phyloP scores from a whole-genome alignment of 2,888 invertebrate species.

The Serrognathus titanus region DNA sequence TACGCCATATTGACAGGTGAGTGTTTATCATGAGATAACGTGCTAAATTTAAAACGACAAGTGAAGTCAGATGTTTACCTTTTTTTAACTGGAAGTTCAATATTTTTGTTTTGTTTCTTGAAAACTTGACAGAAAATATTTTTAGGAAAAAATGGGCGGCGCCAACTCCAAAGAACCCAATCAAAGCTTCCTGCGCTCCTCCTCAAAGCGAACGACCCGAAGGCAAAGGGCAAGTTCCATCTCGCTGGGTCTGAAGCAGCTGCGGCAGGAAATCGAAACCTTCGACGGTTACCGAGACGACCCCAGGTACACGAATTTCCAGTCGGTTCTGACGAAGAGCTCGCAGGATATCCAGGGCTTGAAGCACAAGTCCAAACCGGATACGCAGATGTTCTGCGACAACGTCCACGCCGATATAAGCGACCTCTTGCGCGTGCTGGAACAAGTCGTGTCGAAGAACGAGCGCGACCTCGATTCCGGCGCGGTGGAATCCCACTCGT shows the following conservation, averaged over 20 bases:
- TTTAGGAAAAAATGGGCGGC: not conserved
- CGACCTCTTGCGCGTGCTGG: slow-evolving; percentile 19
- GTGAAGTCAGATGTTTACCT: too few relatives aligned
- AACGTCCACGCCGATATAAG: slow-evolving; percentile 18
- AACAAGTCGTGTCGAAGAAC: slow-evolving; percentile 20
- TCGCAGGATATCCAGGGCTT: slow-evolving; percentile 18
- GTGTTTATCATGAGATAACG: too few relatives aligned
- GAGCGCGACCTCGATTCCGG: slow-evolving; percentile 28
- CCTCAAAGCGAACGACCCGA: slow-evolving; percentile 5
- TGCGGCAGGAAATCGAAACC: slow-evolving; percentile 15
- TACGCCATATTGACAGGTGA: too few relatives aligned
- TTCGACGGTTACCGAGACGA: slow-evolving; percentile 19
- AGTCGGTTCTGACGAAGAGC: slow-evolving; percentile 14
- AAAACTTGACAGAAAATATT: too few relatives aligned
- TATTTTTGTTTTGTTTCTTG: too few relatives aligned
- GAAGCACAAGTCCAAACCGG: slow-evolving; percentile 15
- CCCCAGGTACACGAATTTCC: slow-evolving; percentile 19
- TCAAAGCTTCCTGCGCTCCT: not conserved
- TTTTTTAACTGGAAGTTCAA: too few relatives aligned
- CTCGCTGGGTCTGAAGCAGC: slow-evolving; percentile 5
- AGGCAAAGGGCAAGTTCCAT: slow-evolving; percentile 7
- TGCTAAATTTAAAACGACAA: too few relatives aligned
- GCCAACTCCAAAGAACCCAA: not conserved
- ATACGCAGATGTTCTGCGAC: slow-evolving; percentile 15
- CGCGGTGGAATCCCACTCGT: slow-evolving; percentile 32